phyloP scores from a whole-genome alignment of 2,888 invertebrate species.

The Netelia inedita region DNA sequence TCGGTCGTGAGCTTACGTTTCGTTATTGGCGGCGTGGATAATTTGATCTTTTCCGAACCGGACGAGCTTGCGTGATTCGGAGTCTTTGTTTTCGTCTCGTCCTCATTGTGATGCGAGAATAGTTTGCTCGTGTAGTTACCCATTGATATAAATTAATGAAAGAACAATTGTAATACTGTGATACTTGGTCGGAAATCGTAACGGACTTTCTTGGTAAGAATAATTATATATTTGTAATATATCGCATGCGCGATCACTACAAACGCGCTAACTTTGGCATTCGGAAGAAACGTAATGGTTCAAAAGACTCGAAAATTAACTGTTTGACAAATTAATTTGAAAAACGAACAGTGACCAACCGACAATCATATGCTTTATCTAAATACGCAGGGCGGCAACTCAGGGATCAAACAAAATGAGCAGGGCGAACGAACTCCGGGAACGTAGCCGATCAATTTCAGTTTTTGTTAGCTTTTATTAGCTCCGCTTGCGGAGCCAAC shows the following conservation, averaged over 20 bases:
- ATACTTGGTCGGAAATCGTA: conserved; percentile 25
- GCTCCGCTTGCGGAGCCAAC: too few relatives aligned
- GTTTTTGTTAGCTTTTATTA: too few relatives aligned
- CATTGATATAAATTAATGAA: conserved; percentile 67
- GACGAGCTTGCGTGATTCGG: conserved; percentile 12
- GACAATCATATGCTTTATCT: conserved; percentile 7
- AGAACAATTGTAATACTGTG: neutral
- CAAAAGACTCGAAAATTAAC: neutral
- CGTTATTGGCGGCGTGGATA: conserved; percentile 73
- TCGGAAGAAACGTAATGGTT: conserved; percentile 12
- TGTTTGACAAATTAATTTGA: conserved; percentile 49
- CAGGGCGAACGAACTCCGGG: too few relatives aligned
- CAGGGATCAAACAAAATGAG: neutral
- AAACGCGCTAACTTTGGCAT: neutral
- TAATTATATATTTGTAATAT: neutral
- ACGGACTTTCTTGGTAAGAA: conserved; percentile 36
- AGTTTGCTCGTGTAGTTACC: conserved; percentile 77
- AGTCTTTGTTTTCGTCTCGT: conserved; percentile 58
- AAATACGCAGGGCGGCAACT: conserved; percentile 26
- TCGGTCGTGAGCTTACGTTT: conserved; percentile 71
- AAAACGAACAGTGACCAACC: conserved; percentile 45
- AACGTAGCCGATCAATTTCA: too few relatives aligned
- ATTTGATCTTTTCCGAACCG: conserved; percentile 52
- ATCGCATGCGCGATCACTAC: neutral
- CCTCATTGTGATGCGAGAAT: conserved; percentile 68